Evolutionary conservation across 2,113 vertebrate genomes (phyloP).

Genomic region (Odocoileus hemionus): DNA sequence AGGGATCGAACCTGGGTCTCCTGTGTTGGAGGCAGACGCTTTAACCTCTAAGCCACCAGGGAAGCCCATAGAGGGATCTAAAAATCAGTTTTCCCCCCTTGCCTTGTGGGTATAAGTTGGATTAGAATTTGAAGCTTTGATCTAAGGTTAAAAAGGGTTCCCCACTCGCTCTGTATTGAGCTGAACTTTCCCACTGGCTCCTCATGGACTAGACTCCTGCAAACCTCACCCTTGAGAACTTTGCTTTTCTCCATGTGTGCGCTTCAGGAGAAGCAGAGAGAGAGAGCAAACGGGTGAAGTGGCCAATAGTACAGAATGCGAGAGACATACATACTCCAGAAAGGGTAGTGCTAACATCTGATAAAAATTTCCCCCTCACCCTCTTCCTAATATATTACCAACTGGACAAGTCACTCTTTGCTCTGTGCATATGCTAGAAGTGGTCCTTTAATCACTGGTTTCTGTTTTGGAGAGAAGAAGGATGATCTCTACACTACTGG

Average conservation of each 20-base stretch:
- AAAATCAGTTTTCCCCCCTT: neutral
- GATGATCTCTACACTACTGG: neutral
- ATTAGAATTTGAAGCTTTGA: neutral
- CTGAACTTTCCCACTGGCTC: neutral
- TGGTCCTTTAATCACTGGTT: neutral
- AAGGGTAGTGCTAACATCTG: neutral
- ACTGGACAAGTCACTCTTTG: neutral
- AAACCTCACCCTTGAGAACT: neutral
- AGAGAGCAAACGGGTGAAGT: neutral
- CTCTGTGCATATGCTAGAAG: neutral
- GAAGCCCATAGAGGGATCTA: too few relatives aligned
- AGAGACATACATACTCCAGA: neutral
- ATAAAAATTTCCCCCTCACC: neutral
- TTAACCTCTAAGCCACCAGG: too few relatives aligned
- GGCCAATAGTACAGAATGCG: too few relatives aligned
- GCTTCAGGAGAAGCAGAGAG: neutral
- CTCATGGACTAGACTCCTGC: neutral
- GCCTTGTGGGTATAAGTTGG: neutral
- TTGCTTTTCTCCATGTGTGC: neutral
- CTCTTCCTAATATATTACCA: neutral
- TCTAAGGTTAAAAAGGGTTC: neutral
- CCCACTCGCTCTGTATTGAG: neutral
- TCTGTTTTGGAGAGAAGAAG: neutral
- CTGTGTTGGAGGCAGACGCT: too few relatives aligned
- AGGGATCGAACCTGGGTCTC: fast-evolving